These are phyloP conservation scores for Pelmatolapia mariae DNA, from an alignment of 2,113 vertebrate species.

Conservation along the genomic window DNA sequence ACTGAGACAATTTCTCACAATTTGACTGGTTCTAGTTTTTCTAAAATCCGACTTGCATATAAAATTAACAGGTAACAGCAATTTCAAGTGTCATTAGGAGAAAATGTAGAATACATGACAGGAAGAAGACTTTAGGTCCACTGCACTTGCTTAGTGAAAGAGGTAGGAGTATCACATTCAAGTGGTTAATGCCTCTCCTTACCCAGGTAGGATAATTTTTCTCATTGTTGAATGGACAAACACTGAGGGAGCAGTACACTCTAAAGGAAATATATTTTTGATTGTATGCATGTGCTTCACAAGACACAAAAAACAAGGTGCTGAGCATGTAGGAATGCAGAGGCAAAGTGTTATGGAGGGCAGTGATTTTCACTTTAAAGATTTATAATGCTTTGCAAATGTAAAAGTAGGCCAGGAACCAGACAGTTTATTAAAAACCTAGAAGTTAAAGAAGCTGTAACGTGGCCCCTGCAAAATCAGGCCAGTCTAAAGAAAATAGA, in stretches of 20 bases:
- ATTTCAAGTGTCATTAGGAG: neutral
- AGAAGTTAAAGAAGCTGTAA: neutral
- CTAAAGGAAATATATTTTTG: neutral
- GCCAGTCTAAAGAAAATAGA: neutral
- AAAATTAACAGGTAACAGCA: neutral
- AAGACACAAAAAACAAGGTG: neutral
- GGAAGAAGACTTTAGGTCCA: neutral
- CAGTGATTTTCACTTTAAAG: neutral
- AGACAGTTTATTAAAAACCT: neutral
- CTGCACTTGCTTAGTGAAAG: neutral
- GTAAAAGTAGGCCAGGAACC: neutral
- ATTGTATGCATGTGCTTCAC: neutral
- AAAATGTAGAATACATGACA: neutral
- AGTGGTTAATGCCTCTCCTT: accelerated
- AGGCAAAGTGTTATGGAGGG: neutral
- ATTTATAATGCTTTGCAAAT: neutral
- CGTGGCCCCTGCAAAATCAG: neutral
- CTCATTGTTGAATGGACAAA: neutral
- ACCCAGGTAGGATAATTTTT: accelerated
- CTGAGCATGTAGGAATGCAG: conserved; percentile 8
- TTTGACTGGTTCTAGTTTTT: neutral
- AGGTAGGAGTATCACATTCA: neutral
- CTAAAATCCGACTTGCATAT: neutral
- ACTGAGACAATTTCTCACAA: neutral
- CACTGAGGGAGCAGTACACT: neutral